Percentiles rank a stretch among this genome's conserved stretches.
Evolutionary conservation across 2,888 invertebrate species (phyloP).

Genomic region (Xestia c-nigrum): DNA sequence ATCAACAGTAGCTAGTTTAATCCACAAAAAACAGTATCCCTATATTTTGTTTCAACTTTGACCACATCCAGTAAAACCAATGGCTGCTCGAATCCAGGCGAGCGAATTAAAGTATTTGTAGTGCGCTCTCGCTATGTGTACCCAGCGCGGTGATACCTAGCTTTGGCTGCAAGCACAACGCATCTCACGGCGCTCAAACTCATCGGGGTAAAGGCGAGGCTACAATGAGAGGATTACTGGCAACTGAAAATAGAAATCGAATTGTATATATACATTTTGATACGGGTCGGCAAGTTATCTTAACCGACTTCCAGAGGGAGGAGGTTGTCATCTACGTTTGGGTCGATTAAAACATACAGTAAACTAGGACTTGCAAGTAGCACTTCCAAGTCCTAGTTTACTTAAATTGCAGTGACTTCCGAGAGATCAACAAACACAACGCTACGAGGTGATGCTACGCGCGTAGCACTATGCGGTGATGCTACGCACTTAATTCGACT

Average conservation of each 20-base stretch:
- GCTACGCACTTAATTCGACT: neutral
- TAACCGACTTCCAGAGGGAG: too few species aligned
- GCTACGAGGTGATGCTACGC: neutral
- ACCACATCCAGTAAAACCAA: slow-evolving; percentile 46
- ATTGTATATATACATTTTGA: slow-evolving; percentile 7
- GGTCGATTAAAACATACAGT: neutral
- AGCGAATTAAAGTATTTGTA: slow-evolving; percentile 73
- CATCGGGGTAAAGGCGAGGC: slow-evolving; percentile 47
- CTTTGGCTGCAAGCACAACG: slow-evolving; percentile 64
- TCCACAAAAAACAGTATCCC: neutral
- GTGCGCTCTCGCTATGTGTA: slow-evolving; percentile 59
- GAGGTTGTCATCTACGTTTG: neutral
- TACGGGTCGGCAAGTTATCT: neutral
- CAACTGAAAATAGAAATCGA: neutral
- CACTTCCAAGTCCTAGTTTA: too few species aligned
- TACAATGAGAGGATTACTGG: slow-evolving; percentile 34
- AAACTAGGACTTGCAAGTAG: too few species aligned
- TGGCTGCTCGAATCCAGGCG: slow-evolving; percentile 28
- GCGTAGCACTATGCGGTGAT: neutral
- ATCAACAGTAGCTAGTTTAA: neutral
- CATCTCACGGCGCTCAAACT: slow-evolving; percentile 60
- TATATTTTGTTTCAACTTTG: neutral
- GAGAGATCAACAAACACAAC: neutral
- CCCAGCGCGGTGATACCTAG: slow-evolving; percentile 63
- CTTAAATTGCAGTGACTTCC: too few species aligned